Conservation (phyloP, 2,113 vertebrate species). For the Recurvirostra avosetta region DNA sequence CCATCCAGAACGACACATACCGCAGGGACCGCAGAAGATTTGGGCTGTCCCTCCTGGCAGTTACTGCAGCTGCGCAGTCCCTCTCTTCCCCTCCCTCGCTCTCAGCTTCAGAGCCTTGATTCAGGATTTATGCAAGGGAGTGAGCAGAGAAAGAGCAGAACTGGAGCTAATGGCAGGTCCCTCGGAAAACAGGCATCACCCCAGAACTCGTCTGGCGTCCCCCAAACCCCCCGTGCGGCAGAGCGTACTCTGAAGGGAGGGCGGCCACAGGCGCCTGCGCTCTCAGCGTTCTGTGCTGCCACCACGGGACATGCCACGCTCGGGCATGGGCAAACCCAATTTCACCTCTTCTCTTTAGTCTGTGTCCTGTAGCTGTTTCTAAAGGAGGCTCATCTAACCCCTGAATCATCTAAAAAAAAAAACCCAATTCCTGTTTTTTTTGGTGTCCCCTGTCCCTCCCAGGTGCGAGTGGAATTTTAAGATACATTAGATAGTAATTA, state of each 20-base stretch:
- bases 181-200: background rate
- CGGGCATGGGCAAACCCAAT: background rate
- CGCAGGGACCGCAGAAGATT: accelerated
- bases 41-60: background rate
- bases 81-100: background rate
- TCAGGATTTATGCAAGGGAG: background rate
- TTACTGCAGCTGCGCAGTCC: background rate
- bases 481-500: background rate
- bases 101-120: background rate
- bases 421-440: background rate
- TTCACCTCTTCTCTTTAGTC: background rate
- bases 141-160: background rate
- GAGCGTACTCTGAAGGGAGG: background rate
- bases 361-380: background rate
- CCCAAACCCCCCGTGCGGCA: background rate
- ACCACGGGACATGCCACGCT: background rate
- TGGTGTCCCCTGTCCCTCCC: background rate
- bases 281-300: background rate
- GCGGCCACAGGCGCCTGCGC: background rate
- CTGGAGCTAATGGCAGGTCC: background rate
- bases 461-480: background rate
- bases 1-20: accelerated
- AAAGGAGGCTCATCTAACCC: background rate
- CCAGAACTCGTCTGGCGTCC: background rate
- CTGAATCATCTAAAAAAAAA: background rate